Base-by-base conservation (phyloP, 37 sponge, comb jelly and placozoan species). In the Petrosia ficiformis region DNA sequence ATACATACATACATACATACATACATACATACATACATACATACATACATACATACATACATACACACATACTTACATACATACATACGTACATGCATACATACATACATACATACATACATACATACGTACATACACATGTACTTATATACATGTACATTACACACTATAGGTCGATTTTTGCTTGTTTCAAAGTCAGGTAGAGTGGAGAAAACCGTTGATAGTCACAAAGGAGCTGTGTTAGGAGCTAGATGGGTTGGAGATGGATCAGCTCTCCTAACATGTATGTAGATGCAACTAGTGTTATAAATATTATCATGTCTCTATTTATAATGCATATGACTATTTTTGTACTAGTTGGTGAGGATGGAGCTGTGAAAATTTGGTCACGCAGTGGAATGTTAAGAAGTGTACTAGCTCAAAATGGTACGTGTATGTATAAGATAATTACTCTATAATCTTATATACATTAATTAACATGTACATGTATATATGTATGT, bases 221-320 rank as follows among this genome's bases (percentile, higher is more conserved):
- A 97, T 44, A 95, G 86, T 11, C 98, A 97, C 86, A 91, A 71
- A 63, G 98, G 98, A 75, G 98, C 98, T 40, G 92, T 97, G 2
- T 87, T 97, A 26, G 88, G 86, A 11, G 70, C 80, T 21, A 66
- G 79, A 40, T 97, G 98, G 98, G 54, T 48, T 19, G 38, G 65
- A 19, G 92, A 97, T 75, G 92, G 92, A 14, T 90, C 89, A 63
- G 93, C 95, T 32, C 72, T 95, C 2, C 77, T 87, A 16, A 92
- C 95, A 40, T 74, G 84, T 83, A 42, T 40, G 85, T 60, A 65
- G n/a, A n/a, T n/a, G n/a, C n/a, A n/a, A n/a, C n/a, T n/a, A n/a
- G n/a, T 67, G 68, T 24, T 42, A 26, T n/a, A n/a, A n/a, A n/a
- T n/a, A n/a, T n/a, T n/a, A n/a, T 16, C 26, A 31, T 16, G 67